Base-by-base conservation (phyloP, 2,888 invertebrate genomes). In the Idaea biselata region DNA sequence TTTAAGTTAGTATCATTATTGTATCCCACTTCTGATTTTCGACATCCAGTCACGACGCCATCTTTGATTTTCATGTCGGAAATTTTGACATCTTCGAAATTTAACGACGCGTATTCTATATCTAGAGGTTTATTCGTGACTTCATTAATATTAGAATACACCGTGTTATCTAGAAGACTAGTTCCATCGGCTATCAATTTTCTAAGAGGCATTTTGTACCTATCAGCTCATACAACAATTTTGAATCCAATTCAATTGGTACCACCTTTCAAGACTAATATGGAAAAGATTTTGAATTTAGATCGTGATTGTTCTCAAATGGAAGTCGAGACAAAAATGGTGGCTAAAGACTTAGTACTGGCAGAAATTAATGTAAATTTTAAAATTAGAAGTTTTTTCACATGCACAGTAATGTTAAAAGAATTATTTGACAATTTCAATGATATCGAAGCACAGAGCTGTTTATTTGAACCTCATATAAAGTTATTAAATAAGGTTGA, bases 41-140 rank as follows among this genome's bases (percentile, higher is more conserved):
- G 95, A 55, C 99, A 99, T 93, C 95, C 96, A 0, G 94, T 99
- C 4, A 96, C 96, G n/a, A 97, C 97, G 16, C 98, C 98, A n/a
- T 92, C 93, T 73, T 91, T 97, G 72, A 91, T 97, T 68, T 97
- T 98, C 73, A 96, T 98, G 88, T 94, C 96, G 55, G 96, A 97
- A 83, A 96, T 98, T 77, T 84, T 97, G 73, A 92, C 93, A 2
- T 90, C 92, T 73, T 94, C 95, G 61, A 94, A 93, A 71, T 94
- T 97, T 18, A 94, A 92, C 73, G 94, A 93, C 11, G 92, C 94
- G 0, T 91, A 93, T 68, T 96, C 97, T 65, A 91, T 98, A 71
- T 94, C 96, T 0, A 94, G 94, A 81, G 97, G 98, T 0, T 86
- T 98, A 7, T 97, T 97, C 75, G 75, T 97, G 58, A 94, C 94